phyloP scores from a whole-genome alignment of 2,888 invertebrate species.

The Drepanosiphum platanoidis region DNA sequence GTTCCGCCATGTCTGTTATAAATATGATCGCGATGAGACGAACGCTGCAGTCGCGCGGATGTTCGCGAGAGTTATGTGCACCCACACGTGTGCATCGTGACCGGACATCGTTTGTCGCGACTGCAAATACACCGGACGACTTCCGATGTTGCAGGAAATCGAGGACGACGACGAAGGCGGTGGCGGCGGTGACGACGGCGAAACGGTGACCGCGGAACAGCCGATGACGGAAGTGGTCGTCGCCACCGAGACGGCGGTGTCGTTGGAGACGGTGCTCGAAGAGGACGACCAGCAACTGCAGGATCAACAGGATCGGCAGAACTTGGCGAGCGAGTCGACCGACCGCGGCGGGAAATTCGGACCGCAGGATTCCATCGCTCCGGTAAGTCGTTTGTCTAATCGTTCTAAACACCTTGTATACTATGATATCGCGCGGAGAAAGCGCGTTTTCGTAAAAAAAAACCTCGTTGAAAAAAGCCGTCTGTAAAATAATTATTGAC shows the following conservation, averaged over 20 bases:
- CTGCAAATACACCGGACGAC: not conserved
- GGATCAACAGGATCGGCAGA: not conserved
- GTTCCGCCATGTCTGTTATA: not conserved
- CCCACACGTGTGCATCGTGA: not conserved
- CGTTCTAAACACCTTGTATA: too few species aligned
- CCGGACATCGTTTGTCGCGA: too few species aligned
- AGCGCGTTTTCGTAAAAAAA: too few species aligned
- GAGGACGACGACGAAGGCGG: not conserved
- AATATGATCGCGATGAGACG: not conserved
- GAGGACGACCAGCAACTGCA: not conserved
- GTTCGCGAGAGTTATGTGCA: too few species aligned
- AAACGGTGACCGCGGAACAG: not conserved
- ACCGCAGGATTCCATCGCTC: not conserved
- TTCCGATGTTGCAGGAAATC: slow-evolving; percentile 8
- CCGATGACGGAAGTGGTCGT: not conserved
- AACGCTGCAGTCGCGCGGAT: not conserved
- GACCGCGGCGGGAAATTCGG: not conserved
- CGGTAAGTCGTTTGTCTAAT: not conserved
- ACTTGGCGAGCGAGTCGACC: not conserved
- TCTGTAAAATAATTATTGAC: too few species aligned
- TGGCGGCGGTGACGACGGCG: not conserved
- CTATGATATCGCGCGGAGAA: too few species aligned
- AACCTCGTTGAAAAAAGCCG: too few species aligned
- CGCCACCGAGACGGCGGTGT: not conserved
- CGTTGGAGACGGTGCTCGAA: slow-evolving; percentile 43